phyloP scores from a whole-genome alignment of 2,888 invertebrate species.

The Drosophila ezoana region DNA sequence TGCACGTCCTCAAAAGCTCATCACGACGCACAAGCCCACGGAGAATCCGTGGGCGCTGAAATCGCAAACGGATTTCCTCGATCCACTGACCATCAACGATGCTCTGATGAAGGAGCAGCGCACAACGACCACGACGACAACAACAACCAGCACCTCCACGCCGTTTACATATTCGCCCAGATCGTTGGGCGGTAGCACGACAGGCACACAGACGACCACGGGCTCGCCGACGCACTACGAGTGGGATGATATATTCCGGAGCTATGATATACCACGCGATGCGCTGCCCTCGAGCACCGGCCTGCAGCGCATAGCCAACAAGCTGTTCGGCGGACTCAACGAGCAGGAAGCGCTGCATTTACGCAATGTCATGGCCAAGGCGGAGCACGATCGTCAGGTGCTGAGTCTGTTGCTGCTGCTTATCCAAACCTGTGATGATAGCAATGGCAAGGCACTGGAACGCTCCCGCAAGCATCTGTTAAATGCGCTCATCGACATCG shows the following conservation, averaged over 20 bases:
- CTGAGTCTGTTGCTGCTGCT: constrained; percentile 90
- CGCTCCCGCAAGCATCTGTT: constrained; percentile 89
- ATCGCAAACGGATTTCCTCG: constrained; percentile 88
- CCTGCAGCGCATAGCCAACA: constrained; percentile 89
- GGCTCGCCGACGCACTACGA: constrained; percentile 79
- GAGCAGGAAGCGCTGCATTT: constrained; percentile 90
- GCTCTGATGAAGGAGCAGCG: constrained; percentile 86
- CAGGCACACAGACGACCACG: constrained; percentile 57
- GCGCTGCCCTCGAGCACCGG: constrained; percentile 87
- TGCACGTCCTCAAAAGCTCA: constrained; percentile 56
- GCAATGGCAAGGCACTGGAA: constrained; percentile 89
- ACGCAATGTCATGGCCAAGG: constrained; percentile 93
- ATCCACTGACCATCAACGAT: constrained; percentile 90
- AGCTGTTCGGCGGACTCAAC: constrained; percentile 91
- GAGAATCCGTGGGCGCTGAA: constrained; percentile 85
- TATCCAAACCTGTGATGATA: constrained; percentile 91
- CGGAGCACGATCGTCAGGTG: constrained; percentile 91
- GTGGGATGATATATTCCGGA: constrained; percentile 85
- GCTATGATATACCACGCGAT: constrained; percentile 86
- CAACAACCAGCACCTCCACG: constrained; percentile 76
- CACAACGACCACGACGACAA: constrained; percentile 58
- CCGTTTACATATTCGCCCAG: constrained; percentile 82
- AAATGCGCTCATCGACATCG: constrained; percentile 89
- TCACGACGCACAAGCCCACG: constrained; percentile 72
- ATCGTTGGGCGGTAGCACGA: constrained; percentile 26